phyloP scores from a whole-genome alignment of 1,140 invertebrate genomes.

The Drosophila biarmipes region DNA sequence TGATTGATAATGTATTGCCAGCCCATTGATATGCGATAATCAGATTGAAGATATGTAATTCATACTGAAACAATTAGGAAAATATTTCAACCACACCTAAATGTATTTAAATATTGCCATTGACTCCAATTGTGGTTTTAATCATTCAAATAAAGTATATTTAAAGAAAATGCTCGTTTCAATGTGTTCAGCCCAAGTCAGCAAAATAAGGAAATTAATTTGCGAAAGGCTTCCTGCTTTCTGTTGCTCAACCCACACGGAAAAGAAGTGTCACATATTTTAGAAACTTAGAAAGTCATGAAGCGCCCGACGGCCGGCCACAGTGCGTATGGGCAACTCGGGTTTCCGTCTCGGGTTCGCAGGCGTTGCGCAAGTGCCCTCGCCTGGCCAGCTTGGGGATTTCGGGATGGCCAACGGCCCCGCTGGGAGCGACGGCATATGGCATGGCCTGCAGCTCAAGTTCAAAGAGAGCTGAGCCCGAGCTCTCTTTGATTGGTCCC shows the following conservation, averaged over 20 bases:
- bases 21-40: constrained; percentile 38
- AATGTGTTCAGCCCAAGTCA: neutral
- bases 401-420: constrained; percentile 35
- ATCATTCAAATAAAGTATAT: constrained; percentile 29
- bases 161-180: neutral
- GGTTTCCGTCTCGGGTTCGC: constrained; percentile 39
- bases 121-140: constrained; percentile 17
- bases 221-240: neutral
- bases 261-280: constrained; percentile 26
- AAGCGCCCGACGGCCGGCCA: constrained; percentile 2
- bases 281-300: constrained; percentile 32
- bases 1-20: constrained; percentile 60
- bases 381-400: constrained; percentile 1
- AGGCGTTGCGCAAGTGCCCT: constrained; percentile 70
- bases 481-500: constrained; percentile 59
- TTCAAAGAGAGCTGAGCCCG: constrained; percentile 34
- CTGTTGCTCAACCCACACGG: too few relatives aligned
- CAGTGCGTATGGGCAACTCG: constrained; percentile 50
- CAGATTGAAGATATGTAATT: constrained; percentile 10
- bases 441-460: constrained; percentile 60
- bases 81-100: constrained; percentile 16
- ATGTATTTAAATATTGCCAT: constrained; percentile 21
- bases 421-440: constrained; percentile 60
- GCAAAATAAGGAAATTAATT: constrained; percentile 8
- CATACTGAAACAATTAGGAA: constrained; percentile 17